phyloP scores from a whole-genome alignment of 2,888 invertebrate genomes.

The Latheticus oryzae region DNA sequence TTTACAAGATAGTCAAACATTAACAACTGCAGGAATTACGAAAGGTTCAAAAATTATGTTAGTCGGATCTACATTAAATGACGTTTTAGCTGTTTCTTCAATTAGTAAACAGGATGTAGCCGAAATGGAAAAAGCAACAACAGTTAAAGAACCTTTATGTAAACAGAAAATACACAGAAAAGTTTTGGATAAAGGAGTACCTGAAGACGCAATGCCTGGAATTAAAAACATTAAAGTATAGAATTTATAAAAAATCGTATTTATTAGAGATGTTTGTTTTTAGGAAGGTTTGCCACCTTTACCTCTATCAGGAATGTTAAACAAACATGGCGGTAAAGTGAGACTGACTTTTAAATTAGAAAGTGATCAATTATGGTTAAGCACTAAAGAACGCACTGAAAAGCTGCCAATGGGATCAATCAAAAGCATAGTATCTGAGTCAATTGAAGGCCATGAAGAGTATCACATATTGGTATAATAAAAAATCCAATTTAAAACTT shows the following conservation, averaged over 20 bases:
- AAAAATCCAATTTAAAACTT: conserved; percentile 1
- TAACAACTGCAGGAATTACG: conserved; percentile 81
- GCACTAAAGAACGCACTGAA: conserved; percentile 92
- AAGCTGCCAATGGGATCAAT: conserved; percentile 92
- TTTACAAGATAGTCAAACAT: conserved; percentile 84
- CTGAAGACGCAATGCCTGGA: conserved; percentile 90
- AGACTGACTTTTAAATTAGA: conserved; percentile 92
- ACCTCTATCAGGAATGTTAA: conserved; percentile 90
- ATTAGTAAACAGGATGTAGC: conserved; percentile 76
- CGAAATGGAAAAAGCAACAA: conserved; percentile 73
- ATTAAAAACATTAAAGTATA: conserved; percentile 79
- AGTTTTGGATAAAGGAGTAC: conserved; percentile 89
- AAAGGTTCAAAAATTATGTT: conserved; percentile 91
- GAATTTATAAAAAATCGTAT: not conserved
- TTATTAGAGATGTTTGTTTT: conserved; percentile 48
- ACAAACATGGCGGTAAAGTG: conserved; percentile 90
- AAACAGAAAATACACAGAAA: conserved; percentile 86
- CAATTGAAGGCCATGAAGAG: conserved; percentile 89
- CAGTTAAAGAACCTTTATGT: conserved; percentile 78
- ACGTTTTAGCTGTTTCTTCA: conserved; percentile 84
- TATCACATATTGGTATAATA: conserved; percentile 87
- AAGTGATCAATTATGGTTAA: conserved; percentile 90
- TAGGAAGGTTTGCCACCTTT: conserved; percentile 84
- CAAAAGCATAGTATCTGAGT: conserved; percentile 83
- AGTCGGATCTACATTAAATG: conserved; percentile 89